Base-by-base conservation (phyloP, 2,113 vertebrate genomes). In the Lota lota region DNA sequence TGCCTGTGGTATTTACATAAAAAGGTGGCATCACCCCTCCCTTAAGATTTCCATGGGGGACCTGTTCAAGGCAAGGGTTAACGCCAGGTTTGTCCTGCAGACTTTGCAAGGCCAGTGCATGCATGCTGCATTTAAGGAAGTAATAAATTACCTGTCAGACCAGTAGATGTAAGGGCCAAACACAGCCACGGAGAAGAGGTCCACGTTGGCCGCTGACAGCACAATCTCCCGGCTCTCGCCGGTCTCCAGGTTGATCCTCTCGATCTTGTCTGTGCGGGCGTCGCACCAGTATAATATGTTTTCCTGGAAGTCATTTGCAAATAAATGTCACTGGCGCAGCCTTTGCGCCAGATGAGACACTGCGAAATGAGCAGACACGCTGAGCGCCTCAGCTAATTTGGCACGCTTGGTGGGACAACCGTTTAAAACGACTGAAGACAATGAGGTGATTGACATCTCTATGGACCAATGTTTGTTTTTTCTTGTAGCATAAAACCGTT, bases 81-180 rank as follows among this genome's bases (percentile, higher is more conserved):
- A 92, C 93, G 80, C 79, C 89, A 80, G 91, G 91, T 90, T 90
- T 87, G 89, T 88, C 86, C 78, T 87, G 87, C 83, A 86, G 87
- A 85, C 79, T 90, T 89, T 71, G 75, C 87, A 91, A 47, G 90
- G 84, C 66, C 70, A 89, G 53, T 75, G 70, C 68, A 67, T 71
- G 80, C 28, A 72, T 68, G 72, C 93, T 47, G 92, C 88, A 88
- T 90, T 93, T 90, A 93, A 88, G 91, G 91, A 94, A 93, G 94
- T 90, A 95, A 95, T 93, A 94, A 95, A 96, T 97, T 97, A 99
- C 97, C 97, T 99, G 96, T 99, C 97, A 97, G 97, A 98, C 97
- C 97, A 99, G 94, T 99, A 99, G 93, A 99, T 98, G 92, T 98
- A 99, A 92, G 96, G 94, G 79, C 97, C 97, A 63, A 98, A 99